A percentile compares a stretch with the other conserved stretches of the same genome.
Evolutionary conservation across 2,113 vertebrate genomes (phyloP).

Genomic region (Micronisus gabar): DNA sequence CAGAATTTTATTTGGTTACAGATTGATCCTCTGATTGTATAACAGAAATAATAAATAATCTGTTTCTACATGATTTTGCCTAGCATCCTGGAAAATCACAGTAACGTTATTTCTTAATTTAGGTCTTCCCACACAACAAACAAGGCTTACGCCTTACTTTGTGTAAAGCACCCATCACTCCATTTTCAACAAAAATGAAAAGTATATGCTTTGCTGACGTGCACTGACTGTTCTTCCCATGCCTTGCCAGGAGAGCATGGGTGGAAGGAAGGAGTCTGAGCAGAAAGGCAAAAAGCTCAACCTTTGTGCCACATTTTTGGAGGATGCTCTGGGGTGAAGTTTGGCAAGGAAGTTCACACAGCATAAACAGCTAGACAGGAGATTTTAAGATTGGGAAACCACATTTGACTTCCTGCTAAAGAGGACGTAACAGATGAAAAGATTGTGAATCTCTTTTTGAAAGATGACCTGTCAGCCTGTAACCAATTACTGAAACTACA

Average conservation of each 20-base stretch:
- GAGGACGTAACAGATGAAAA: not conserved
- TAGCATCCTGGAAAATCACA: conserved; percentile 31
- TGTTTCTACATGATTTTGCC: not conserved
- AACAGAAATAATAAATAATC: conserved; percentile 9
- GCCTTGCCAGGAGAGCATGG: not conserved
- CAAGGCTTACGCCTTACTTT: not conserved
- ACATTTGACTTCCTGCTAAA: not conserved
- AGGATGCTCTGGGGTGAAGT: not conserved
- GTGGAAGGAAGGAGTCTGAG: not conserved
- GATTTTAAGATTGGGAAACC: not conserved
- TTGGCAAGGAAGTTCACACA: not conserved
- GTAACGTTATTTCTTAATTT: conserved; percentile 6
- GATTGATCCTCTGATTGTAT: not conserved
- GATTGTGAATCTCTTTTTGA: not conserved
- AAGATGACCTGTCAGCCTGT: not conserved
- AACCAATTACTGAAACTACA: not conserved
- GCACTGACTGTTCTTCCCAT: not conserved
- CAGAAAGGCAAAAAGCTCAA: not conserved
- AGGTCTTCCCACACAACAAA: not conserved
- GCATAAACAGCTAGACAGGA: not conserved
- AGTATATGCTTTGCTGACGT: not conserved
- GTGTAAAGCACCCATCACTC: not conserved
- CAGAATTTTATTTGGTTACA: conserved; percentile 6
- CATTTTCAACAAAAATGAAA: not conserved
- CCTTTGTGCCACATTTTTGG: not conserved